A percentile compares a stretch with the other conserved stretches of the same genome.
These are phyloP conservation scores for Dynastes grantii DNA, from an alignment of 2,888 invertebrate genomes.

Conservation along the genomic window DNA sequence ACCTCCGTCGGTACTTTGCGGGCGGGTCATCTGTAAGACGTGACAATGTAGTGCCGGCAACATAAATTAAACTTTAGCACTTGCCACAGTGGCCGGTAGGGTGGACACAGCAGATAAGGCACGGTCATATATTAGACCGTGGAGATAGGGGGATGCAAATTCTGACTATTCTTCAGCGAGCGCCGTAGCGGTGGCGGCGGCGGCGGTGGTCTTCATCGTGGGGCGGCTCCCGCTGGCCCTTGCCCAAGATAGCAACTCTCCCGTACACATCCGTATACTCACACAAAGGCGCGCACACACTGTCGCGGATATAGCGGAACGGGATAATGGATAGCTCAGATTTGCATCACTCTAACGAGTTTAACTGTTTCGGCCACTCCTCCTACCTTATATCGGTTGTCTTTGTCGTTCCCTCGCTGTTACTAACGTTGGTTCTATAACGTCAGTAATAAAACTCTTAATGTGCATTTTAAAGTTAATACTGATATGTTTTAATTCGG, in stretches of 20 bases:
- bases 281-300: constrained; percentile 35
- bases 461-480: too few relatives aligned
- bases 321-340: constrained; percentile 60
- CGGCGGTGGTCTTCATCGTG: constrained; percentile 64
- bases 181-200: constrained; percentile 68
- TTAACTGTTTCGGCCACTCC: constrained; percentile 49
- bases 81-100: constrained; percentile 69
- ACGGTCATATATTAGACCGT: constrained; percentile 68
- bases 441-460: too few relatives aligned
- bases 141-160: constrained; percentile 64
- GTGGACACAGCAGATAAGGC: constrained; percentile 71
- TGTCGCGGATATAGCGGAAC: constrained; percentile 56
- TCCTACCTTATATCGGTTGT: constrained; percentile 30
- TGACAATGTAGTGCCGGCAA: constrained; percentile 69
- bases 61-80: constrained; percentile 72
- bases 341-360: constrained; percentile 60
- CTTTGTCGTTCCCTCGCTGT: constrained; percentile 11
- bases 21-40: constrained; percentile 69
- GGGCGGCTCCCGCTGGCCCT: constrained; percentile 66
- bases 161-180: constrained; percentile 65
- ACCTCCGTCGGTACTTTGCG: constrained; percentile 42
- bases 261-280: constrained; percentile 13
- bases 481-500: too few relatives aligned
- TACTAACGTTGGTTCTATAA: background rate
- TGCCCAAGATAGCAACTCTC: constrained; percentile 56